Percentiles rank a stretch among this genome's conserved stretches.
These are phyloP conservation scores for Anguilla rostrata DNA, from an alignment of 2,113 vertebrate species.

Conservation along the genomic window DNA sequence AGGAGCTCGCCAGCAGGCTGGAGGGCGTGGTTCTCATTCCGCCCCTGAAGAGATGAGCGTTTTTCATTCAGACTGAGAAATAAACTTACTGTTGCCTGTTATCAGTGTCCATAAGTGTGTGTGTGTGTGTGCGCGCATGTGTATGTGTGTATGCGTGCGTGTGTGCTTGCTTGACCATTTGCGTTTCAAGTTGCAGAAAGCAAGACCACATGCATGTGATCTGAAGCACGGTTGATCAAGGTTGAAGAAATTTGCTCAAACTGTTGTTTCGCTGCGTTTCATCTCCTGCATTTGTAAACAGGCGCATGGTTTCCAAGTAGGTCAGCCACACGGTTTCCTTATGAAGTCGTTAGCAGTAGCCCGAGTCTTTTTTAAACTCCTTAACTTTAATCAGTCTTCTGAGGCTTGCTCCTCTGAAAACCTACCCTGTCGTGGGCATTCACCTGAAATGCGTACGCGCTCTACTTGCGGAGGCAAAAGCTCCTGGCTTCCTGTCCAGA, in stretches of 20 bases:
- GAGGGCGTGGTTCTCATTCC: conserved; percentile 45
- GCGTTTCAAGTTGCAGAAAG: neutral
- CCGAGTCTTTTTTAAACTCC: conserved; percentile 6
- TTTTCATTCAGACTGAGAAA: neutral
- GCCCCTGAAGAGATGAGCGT: conserved; percentile 38
- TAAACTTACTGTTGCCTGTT: neutral
- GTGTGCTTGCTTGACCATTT: neutral
- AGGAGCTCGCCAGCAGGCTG: conserved; percentile 31
- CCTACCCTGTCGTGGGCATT: neutral
- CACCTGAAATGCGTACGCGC: neutral
- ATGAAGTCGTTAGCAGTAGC: conserved; percentile 29
- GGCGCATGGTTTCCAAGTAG: conserved; percentile 24
- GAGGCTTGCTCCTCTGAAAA: neutral
- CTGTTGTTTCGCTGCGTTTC: neutral
- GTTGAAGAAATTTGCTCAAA: neutral
- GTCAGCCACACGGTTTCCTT: conserved; percentile 26
- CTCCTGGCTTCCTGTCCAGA: neutral
- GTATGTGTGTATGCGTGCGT: too few relatives aligned
- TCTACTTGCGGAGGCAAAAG: neutral
- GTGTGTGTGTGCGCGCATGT: too few relatives aligned
- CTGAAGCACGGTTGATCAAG: neutral
- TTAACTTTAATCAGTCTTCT: neutral
- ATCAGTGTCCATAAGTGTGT: neutral
- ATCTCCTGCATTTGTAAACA: conserved; percentile 21
- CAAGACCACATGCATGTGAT: neutral